Base-by-base conservation (phyloP, 2,888 invertebrate species). In the Ellobium chinense region DNA sequence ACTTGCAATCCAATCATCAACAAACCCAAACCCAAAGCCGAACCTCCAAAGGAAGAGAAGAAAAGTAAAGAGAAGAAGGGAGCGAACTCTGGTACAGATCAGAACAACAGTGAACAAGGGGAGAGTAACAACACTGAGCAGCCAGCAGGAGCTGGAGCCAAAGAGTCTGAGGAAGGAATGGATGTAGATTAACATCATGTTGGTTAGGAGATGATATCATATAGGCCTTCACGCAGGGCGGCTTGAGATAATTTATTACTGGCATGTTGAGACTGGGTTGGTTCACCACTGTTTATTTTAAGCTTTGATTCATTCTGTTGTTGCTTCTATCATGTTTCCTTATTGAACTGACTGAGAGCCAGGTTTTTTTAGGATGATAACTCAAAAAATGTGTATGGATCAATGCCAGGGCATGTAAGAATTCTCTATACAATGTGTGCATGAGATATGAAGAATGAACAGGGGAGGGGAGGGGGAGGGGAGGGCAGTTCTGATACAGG, bases 11-110 rank as follows among this genome's bases (percentile, higher is more conserved):
- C 97, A 7, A 96, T 98, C 85, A 93, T 98, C 85, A 97, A 96
- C 93, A 97, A 97, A 93, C 98, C 98, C 9, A 97, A 97, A 93
- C 97, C 97, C 74, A 97, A 97, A 93, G 98, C 98, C 14, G 97
- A 97, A 93, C 93, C 93, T 34, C 93, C 92, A 36, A 90, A 91
- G 81, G 91, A 91, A 5, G 89, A 90, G n/a, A 88, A 90, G 82
- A 87, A 89, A 12, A 83, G 84, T 39, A 82, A 86, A 75, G 84
- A 82, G 31, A 82, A 79, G 63, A 68, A 84, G 24, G 74, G 77
- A 46, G 81, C 83, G 5, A 81, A 80, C 29, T 68, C 81, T 12
- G 83, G 70, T 14, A 81, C 75, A 5, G 77, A 80, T 39, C 65
- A 58, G n/a, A 77, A 78, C 60, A 81, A 83, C 70, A 72, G 76